Evolutionary conservation across 2,113 vertebrate species (phyloP).

Genomic region (Xiphorhynchus elegans): DNA sequence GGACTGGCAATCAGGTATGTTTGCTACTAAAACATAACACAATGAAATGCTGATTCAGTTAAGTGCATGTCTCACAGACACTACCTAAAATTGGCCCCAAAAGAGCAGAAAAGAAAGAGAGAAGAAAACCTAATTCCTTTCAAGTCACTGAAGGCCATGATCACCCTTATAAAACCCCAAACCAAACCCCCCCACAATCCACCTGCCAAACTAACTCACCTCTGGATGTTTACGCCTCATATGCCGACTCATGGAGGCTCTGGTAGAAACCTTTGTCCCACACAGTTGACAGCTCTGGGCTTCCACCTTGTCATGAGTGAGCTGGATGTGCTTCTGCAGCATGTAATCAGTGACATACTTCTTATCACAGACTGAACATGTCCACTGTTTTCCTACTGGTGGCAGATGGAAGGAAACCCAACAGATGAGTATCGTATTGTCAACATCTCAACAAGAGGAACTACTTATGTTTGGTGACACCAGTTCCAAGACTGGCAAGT

Average conservation of each 20-base stretch:
- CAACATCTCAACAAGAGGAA: background rate
- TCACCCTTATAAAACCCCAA: background rate
- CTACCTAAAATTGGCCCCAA: background rate
- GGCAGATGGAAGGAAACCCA: background rate
- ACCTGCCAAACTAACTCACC: constrained; percentile 72
- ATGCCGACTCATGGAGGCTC: constrained; percentile 96
- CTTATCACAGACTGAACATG: constrained; percentile 91
- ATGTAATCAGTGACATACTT: constrained; percentile 99
- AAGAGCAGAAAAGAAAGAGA: background rate
- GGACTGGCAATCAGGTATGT: background rate
- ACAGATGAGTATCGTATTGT: background rate
- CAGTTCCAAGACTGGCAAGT: background rate
- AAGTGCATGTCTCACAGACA: background rate
- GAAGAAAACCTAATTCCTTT: background rate
- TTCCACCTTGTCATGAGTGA: constrained; percentile 97
- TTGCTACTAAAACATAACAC: background rate
- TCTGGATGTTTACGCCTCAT: constrained; percentile 96
- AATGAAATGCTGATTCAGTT: background rate
- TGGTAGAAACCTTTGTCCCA: constrained; percentile 96
- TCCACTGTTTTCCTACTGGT: constrained; percentile 97
- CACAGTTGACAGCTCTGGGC: constrained; percentile 96
- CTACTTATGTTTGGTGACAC: background rate
- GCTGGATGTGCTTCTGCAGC: constrained; percentile 98
- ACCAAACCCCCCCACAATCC: background rate
- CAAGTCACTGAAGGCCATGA: background rate